These are phyloP conservation scores for Eupithecia dodoneata DNA, from an alignment of 2,888 invertebrate species.

Conservation along the genomic window DNA sequence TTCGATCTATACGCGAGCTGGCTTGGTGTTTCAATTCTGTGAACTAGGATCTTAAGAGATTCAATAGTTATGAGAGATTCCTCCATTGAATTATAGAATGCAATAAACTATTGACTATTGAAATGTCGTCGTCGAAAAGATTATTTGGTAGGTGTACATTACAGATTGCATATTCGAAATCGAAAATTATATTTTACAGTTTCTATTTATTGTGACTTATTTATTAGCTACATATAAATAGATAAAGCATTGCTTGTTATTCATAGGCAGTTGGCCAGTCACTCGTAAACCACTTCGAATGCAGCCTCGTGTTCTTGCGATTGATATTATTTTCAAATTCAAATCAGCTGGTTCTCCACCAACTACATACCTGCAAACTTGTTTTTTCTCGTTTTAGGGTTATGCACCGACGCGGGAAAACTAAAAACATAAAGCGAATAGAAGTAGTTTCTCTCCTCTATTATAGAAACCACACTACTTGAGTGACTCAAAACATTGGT, in stretches of 20 bases:
- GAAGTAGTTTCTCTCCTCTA: not conserved
- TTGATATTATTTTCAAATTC: slow-evolving; percentile 41
- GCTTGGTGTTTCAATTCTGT: slow-evolving; percentile 4
- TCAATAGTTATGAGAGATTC: not conserved
- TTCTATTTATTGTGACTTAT: not conserved
- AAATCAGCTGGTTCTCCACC: slow-evolving; percentile 38
- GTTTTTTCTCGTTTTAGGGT: slow-evolving; percentile 24
- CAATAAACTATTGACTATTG: no score
- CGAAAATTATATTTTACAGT: not conserved
- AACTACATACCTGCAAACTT: slow-evolving; percentile 32
- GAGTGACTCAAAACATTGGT: not conserved
- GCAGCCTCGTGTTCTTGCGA: slow-evolving; percentile 26
- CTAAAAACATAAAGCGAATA: not conserved
- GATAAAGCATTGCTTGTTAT: slow-evolving; percentile 2
- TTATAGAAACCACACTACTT: not conserved
- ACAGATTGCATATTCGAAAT: not conserved
- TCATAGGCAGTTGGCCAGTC: slow-evolving; percentile 6
- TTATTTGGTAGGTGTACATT: not conserved
- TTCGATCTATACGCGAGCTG: slow-evolving; percentile 3
- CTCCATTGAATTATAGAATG: not conserved
- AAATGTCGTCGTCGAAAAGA: not conserved
- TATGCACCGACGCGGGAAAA: not conserved
- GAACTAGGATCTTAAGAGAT: not conserved
- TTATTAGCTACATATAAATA: not conserved
- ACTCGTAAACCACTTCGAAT: slow-evolving; percentile 27